phyloP scores from a whole-genome alignment of 1,140 invertebrate species.

The Battus philenor region DNA sequence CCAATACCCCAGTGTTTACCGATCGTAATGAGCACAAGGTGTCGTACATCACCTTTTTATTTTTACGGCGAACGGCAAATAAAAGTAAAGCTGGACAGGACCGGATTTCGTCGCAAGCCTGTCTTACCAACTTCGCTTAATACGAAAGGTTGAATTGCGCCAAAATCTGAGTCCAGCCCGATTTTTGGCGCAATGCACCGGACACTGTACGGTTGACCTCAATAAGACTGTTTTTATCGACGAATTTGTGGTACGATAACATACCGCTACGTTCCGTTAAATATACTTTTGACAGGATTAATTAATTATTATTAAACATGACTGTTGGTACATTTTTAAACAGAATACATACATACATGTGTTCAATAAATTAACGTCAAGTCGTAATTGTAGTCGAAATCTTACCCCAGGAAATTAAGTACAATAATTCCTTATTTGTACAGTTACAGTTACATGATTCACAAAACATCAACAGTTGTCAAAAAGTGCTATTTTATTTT shows the following conservation, averaged over 20 bases:
- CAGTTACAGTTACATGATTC: too few relatives aligned
- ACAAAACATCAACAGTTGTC: too few relatives aligned
- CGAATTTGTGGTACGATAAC: neutral
- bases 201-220: conserved; percentile 14
- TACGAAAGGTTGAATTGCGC: conserved; percentile 25
- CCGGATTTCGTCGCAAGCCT: conserved; percentile 44
- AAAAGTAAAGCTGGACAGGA: conserved; percentile 40
- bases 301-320: too few relatives aligned
- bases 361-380: too few relatives aligned
- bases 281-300: too few relatives aligned
- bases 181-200: conserved; percentile 39
- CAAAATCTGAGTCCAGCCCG: conserved; percentile 20
- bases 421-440: too few relatives aligned
- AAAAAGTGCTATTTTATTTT: too few relatives aligned
- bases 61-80: conserved; percentile 22
- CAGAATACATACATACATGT: too few relatives aligned
- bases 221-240: conserved; percentile 10
- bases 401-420: too few relatives aligned
- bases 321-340: too few relatives aligned
- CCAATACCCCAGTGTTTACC: conserved; percentile 7
- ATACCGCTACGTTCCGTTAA: too few relatives aligned
- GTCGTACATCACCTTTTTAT: conserved; percentile 22
- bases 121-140: conserved; percentile 31
- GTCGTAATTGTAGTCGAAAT: too few relatives aligned
- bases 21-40: conserved; percentile 29